Percentiles rank a stretch among this genome's conserved stretches.
phyloP scores from a whole-genome alignment of 2,797 vertebrate genomes.

The Pitangus sulphuratus region DNA sequence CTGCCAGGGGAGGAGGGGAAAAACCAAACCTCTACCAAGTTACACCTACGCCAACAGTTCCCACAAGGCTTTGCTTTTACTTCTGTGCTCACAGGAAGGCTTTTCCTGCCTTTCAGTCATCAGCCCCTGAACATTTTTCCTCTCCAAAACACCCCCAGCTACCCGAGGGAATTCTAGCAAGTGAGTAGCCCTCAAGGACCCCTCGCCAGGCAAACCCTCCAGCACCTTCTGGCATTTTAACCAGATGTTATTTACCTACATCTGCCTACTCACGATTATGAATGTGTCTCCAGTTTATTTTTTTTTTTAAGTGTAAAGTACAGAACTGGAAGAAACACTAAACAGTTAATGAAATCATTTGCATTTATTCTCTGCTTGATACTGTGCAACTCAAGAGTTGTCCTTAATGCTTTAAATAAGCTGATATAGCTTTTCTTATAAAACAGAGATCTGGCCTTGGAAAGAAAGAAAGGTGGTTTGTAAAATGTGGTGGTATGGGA shows the following conservation, averaged over 20 bases:
- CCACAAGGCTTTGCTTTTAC: not conserved
- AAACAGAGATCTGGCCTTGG: not conserved
- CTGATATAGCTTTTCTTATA: not conserved
- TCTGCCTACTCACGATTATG: not conserved
- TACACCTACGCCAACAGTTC: not conserved
- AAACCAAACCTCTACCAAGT: not conserved
- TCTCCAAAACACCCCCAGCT: not conserved
- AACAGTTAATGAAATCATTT: not conserved
- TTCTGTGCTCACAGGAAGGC: not conserved
- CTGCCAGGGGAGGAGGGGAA: not conserved
- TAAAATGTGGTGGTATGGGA: not conserved
- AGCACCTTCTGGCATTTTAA: not conserved
- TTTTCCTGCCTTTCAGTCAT: conserved; percentile 5
- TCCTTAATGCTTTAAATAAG: not conserved
- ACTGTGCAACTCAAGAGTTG: not conserved
- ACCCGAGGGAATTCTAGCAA: not conserved
- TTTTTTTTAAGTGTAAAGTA: not conserved
- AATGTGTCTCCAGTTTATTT: not conserved
- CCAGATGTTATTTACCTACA: not conserved
- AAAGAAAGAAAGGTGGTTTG: not conserved
- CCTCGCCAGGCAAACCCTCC: not conserved
- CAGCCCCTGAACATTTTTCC: not conserved
- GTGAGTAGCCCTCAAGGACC: not conserved
- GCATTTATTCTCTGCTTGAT: not conserved
- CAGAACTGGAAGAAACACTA: not conserved